These are phyloP conservation scores for Diprion similis DNA, from an alignment of 1,140 invertebrate species.

Conservation along the genomic window DNA sequence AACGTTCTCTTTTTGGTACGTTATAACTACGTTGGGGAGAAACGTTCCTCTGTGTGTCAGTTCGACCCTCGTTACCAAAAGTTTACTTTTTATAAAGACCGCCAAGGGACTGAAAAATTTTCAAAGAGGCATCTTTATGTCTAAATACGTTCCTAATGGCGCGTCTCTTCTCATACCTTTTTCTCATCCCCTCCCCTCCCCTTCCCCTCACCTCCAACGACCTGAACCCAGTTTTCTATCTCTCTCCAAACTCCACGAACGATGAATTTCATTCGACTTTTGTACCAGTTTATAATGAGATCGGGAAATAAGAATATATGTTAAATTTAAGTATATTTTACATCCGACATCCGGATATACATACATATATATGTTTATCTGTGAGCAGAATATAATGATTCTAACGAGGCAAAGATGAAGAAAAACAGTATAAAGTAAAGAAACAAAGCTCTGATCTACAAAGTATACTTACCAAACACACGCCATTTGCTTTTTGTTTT, in stretches of 20 bases:
- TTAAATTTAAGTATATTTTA: neutral
- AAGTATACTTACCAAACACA: neutral
- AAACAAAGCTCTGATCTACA: too few relatives aligned
- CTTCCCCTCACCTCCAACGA: neutral
- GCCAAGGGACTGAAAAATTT: constrained; percentile 1
- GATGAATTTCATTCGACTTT: too few relatives aligned
- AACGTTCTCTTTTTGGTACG: too few relatives aligned
- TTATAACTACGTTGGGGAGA: neutral
- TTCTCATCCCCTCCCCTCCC: neutral
- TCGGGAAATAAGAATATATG: too few relatives aligned
- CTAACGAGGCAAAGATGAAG: neutral
- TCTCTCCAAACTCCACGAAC: too few relatives aligned
- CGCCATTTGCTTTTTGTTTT: neutral
- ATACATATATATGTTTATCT: neutral
- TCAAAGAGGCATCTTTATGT: constrained; percentile 10
- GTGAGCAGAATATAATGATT: neutral
- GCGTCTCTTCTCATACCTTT: neutral
- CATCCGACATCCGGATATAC: neutral
- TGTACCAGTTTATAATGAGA: too few relatives aligned
- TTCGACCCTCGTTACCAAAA: constrained; percentile 9
- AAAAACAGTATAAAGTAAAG: neutral
- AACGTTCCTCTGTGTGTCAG: neutral
- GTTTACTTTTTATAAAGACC: constrained; percentile 14
- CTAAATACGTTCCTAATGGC: constrained; percentile 14
- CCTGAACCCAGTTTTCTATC: neutral